Evolutionary conservation across 2,113 vertebrate species (phyloP), one percentile per base, ranked within the genome.

Genomic region (Grantiella picta): DNA sequence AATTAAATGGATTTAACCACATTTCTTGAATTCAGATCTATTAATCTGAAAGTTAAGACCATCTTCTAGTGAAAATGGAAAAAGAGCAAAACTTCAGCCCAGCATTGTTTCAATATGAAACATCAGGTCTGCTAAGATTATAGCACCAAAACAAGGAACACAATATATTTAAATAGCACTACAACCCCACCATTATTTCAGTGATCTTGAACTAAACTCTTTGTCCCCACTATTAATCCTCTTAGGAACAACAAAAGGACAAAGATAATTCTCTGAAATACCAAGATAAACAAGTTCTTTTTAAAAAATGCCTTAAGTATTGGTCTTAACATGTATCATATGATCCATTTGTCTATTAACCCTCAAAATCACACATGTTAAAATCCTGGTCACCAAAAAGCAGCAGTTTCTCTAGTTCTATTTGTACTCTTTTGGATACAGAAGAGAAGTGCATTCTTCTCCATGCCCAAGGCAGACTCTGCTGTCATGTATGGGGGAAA

Each of bases 21-120:
- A 57, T 64, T 93, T 88, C 72, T 96, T 90, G 64, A 90, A 86
- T 86, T 90, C 52, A 75, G 23, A 76, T 69, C 54, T 44, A n/a
- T 72, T 60, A 2, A 72, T 61, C n/a, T 71, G 35, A 79, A 86
- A 93, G 56, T 54, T 54, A 71, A 93, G 36, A 70, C 49, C 47
- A 82, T 82, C 52, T 71, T 54, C 45, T 53, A 35, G 14, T 25
- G 29, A 45, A 92, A 78, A 88, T 5, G 5, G 36, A 92, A 82
- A 82, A 82, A 52, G n/a, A 68, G 57, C 47, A 89, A 68, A 85
- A 61, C 8, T 57, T 25, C 38, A 82, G 40, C 3, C 28, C 17
- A 19, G 21, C 17, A 90, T 73, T 82, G 53, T 33, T 85, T 54
- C 45, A 70, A 52, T n/a, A 64, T 27, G 47, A 81, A 85, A 16